phyloP scores from a whole-genome alignment of 2,888 invertebrate genomes.

The Harpalus rufipes region DNA sequence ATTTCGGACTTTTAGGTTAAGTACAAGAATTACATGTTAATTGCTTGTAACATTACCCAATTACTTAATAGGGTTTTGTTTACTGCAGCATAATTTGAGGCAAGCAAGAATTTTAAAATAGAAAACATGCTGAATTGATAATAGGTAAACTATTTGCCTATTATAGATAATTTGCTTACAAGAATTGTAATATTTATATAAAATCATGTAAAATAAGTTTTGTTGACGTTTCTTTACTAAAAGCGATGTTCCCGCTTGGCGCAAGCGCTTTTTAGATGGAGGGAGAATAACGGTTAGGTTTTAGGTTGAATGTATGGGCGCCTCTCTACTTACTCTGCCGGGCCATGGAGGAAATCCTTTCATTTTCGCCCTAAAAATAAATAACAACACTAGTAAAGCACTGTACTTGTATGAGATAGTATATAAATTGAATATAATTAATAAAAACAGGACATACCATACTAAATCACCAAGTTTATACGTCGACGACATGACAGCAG shows the following conservation, averaged over 20 bases:
- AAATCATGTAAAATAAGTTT: constrained; percentile 29
- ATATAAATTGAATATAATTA: constrained; percentile 49
- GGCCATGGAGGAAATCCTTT: constrained; percentile 98
- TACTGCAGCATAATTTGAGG: constrained; percentile 12
- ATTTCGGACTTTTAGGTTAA: background rate
- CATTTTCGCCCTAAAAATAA: constrained; percentile 94
- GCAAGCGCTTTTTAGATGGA: constrained; percentile 72
- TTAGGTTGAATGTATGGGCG: constrained; percentile 68
- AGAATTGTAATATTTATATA: constrained; percentile 7
- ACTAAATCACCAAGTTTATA: constrained; percentile 85
- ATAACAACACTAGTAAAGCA: constrained; percentile 70
- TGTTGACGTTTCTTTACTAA: constrained; percentile 62
- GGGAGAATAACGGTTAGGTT: constrained; percentile 77
- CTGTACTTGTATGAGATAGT: constrained; percentile 65
- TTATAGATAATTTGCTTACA: constrained; percentile 1
- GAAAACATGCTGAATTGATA: background rate
- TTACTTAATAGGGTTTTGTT: constrained; percentile 18
- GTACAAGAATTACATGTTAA: constrained; percentile 65
- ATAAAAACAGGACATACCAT: constrained; percentile 80
- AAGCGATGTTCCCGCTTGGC: constrained; percentile 66
- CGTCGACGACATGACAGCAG: constrained; percentile 78
- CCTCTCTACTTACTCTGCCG: constrained; percentile 89
- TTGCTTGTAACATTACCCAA: constrained; percentile 35
- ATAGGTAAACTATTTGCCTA: background rate
- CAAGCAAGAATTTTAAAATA: background rate